A percentile compares a stretch with the other conserved stretches of the same genome.
Evolutionary conservation across 2,113 vertebrate genomes (phyloP).

Genomic region (Eclectus roratus): DNA sequence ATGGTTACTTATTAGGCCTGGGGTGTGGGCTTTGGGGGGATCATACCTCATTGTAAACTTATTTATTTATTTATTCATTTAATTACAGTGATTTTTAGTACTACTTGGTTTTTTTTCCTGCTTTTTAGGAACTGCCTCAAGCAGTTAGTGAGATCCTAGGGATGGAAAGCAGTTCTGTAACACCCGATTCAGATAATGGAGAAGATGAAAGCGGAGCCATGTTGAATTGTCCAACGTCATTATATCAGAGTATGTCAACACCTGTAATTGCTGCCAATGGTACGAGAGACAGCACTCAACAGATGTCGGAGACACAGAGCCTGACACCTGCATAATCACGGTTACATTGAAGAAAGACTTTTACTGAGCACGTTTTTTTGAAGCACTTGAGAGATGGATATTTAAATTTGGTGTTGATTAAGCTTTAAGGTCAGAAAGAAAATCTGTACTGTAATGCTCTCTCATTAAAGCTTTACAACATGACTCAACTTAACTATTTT

Average conservation of each 20-base stretch:
- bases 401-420: conserved; percentile 78
- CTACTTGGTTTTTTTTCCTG: background rate
- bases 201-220: conserved; percentile 71
- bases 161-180: conserved; percentile 69
- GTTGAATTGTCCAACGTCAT: background rate
- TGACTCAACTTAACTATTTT: conserved; percentile 91
- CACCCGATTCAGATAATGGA: conserved; percentile 63
- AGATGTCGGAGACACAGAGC: conserved; percentile 66
- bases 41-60: background rate
- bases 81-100: background rate
- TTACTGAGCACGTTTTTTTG: conserved; percentile 55
- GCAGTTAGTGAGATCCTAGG: conserved; percentile 85
- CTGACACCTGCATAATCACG: conserved; percentile 72
- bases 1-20: background rate
- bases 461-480: conserved; percentile 84
- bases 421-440: conserved; percentile 79
- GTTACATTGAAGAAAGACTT: conserved; percentile 54
- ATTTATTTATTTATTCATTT: background rate
- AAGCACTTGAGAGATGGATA: conserved; percentile 75
- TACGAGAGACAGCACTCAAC: conserved; percentile 66
- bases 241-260: conserved; percentile 49
- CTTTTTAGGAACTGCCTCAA: conserved; percentile 84
- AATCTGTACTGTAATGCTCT: conserved; percentile 80
- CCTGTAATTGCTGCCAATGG: conserved; percentile 70
- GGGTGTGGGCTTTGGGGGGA: background rate